Evolutionary conservation across 2,797 vertebrate species (phyloP).

Genomic region (Thalassophryne amazonica): DNA sequence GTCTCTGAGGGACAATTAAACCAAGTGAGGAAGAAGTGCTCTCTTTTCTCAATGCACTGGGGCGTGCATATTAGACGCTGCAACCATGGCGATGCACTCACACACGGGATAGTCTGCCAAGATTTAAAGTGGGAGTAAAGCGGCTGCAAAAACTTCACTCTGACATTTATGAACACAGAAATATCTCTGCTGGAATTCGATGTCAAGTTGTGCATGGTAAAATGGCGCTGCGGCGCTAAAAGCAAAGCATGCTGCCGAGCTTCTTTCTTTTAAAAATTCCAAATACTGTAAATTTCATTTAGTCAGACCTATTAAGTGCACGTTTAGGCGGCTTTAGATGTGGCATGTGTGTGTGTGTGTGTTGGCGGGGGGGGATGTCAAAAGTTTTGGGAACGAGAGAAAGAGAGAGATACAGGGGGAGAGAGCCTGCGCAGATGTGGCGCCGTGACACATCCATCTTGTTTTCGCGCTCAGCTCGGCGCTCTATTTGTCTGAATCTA

Average conservation of each 20-base stretch:
- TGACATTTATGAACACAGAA: slow-evolving; percentile 51
- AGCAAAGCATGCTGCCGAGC: slow-evolving; percentile 8
- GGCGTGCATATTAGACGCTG: slow-evolving; percentile 77
- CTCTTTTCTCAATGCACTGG: slow-evolving; percentile 74
- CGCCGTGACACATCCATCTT: slow-evolving; percentile 75
- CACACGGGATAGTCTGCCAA: slow-evolving; percentile 54
- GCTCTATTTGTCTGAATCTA: slow-evolving; percentile 80
- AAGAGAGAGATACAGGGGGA: slow-evolving; percentile 7
- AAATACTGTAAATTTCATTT: slow-evolving; percentile 16
- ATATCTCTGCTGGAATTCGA: slow-evolving; percentile 27
- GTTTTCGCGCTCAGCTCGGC: slow-evolving; percentile 68
- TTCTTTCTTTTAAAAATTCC: slow-evolving; percentile 18
- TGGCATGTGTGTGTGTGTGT: slow-evolving; percentile 7
- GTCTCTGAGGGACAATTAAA: slow-evolving; percentile 84
- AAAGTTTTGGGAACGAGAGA: slow-evolving; percentile 33
- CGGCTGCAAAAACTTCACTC: slow-evolving; percentile 50
- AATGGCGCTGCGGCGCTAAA: slow-evolving; percentile 16
- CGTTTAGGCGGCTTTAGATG: slow-evolving; percentile 35
- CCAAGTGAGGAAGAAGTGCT: slow-evolving; percentile 74
- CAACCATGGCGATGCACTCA: slow-evolving; percentile 64
- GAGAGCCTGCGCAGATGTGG: slow-evolving; percentile 64
- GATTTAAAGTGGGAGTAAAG: slow-evolving; percentile 54
- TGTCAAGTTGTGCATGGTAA: slow-evolving; percentile 16
- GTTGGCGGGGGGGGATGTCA: slow-evolving; percentile 48
- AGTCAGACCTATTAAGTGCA: slow-evolving; percentile 10